phyloP scores from a whole-genome alignment of 2,797 vertebrate genomes.

The Telmatherina bonti region DNA sequence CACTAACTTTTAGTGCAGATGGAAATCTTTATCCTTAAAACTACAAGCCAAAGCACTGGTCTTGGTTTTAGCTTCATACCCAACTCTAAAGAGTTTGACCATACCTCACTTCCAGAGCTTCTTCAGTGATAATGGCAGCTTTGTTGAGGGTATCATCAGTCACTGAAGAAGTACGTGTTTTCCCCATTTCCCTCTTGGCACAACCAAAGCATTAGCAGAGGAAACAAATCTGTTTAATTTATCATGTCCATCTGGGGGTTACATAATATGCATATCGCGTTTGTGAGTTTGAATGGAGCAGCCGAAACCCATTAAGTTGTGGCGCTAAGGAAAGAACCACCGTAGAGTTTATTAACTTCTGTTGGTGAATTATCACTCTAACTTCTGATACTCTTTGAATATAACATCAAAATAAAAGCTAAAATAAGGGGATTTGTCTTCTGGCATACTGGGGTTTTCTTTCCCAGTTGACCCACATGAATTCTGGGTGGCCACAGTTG shows the following conservation, averaged over 20 bases:
- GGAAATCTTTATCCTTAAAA: background rate
- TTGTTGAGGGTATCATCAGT: constrained; percentile 26
- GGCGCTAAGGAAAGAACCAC: constrained; percentile 53
- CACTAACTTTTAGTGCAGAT: background rate
- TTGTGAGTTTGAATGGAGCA: constrained; percentile 61
- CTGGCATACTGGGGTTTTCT: too few relatives aligned
- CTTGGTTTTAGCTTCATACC: background rate
- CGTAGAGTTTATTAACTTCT: constrained; percentile 41
- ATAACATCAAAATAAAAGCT: constrained; percentile 35
- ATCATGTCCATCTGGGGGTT: constrained; percentile 70
- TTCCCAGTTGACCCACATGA: too few relatives aligned
- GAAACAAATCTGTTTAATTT: constrained; percentile 68
- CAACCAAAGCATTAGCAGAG: constrained; percentile 37
- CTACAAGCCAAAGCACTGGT: background rate
- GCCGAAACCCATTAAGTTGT: constrained; percentile 64
- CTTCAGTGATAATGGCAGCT: constrained; percentile 17
- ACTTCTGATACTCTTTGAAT: constrained; percentile 36
- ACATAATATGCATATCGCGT: constrained; percentile 70
- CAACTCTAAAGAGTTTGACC: background rate
- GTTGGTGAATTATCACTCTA: constrained; percentile 36
- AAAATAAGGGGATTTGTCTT: constrained; percentile 16
- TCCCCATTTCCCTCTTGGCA: constrained; percentile 59
- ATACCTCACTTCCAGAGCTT: background rate
- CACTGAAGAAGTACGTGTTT: constrained; percentile 56
- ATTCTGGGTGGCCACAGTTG: too few relatives aligned